A percentile compares a stretch with the other conserved stretches of the same genome.
Evolutionary conservation across 1,140 invertebrate genomes (phyloP).

Genomic region (Babylonia areolata): DNA sequence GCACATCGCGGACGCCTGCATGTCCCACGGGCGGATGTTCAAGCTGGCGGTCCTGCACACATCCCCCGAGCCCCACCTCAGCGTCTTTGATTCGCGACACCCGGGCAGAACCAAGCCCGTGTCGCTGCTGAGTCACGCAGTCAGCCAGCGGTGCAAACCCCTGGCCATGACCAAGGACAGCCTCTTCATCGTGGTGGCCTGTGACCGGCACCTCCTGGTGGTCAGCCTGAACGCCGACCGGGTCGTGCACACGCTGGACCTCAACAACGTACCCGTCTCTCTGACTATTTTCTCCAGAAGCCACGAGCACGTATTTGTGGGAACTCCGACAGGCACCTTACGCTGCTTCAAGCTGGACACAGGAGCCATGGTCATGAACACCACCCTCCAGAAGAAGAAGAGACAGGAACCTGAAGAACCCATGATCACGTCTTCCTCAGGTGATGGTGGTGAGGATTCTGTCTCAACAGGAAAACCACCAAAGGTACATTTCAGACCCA

Average conservation of each 20-base stretch:
- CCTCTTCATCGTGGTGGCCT: conserved; percentile 32
- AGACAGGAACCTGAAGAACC: background rate
- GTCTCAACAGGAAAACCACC: background rate
- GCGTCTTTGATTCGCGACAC: conserved; percentile 23
- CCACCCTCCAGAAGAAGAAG: background rate
- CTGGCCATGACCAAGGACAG: conserved; percentile 47
- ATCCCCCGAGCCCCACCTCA: background rate
- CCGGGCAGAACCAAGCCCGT: conserved; percentile 1
- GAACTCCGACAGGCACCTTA: conserved; percentile 24
- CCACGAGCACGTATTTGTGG: conserved; percentile 51
- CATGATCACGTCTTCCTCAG: too few relatives aligned
- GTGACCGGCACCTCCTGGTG: conserved; percentile 32
- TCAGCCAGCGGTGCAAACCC: conserved; percentile 22
- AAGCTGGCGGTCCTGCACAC: conserved; percentile 36
- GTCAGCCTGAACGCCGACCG: conserved; percentile 14
- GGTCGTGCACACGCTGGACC: conserved; percentile 19
- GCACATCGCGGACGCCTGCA: conserved; percentile 28
- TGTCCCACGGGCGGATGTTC: conserved; percentile 19
- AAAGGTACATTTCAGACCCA: background rate
- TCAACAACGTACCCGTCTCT: conserved; percentile 39
- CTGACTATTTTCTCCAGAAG: conserved; percentile 42
- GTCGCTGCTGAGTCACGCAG: conserved; percentile 16
- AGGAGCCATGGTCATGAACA: conserved; percentile 29
- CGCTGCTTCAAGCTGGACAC: conserved; percentile 43
- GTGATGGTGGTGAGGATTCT: background rate